Evolutionary conservation across 2,888 invertebrate genomes (phyloP), one percentile per base, ranked within the genome.

Genomic region (Dyspetes luteomarginatus): DNA sequence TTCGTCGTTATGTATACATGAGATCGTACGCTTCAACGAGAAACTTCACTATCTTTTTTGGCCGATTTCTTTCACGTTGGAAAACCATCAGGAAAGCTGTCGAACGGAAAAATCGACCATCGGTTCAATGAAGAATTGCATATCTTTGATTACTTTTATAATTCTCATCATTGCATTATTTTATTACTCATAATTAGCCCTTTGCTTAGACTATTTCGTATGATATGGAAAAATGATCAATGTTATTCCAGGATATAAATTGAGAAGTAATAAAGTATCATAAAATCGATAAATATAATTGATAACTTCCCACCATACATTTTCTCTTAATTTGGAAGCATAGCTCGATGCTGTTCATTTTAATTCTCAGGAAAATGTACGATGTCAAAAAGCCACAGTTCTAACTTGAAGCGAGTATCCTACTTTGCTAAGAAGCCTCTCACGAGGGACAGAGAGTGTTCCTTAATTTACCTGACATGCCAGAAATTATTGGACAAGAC

Each of bases 381-480:
- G 48, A 17, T 9, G 58, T 58, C 19, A 22, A 30, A 48, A 17
- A 36, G 77, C 17, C 24, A 24, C 28, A 43, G 52, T 55, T 30
- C 19, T n/a, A 36, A 19, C 62, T 62, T 5, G 45, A 17, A 24
- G 36, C 45, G 50, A 76, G 50, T 52, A 15, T 52, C 50, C 36
- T 17, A 65, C 71, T 77, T 71, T 22, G 71, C 62, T 30, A 19
- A 71, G 64, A 28, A 72, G 65, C 48, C 36, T 78, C 58, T 60
- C 45, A 30, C 55, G 55, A 64, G 52, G 56, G n/a, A 48, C 2
- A 17, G 15, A 55, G 12, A 43, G 24, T 48, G 41, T 72, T 72
- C 78, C 58, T 65, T 50, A 78, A 78, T 78, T 78, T 78, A 71
- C 65, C 71, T 60, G 65, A 65, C 48, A 65, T 65, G 56, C 58